Base-by-base conservation (phyloP, 64 coral and sea anemone species). In the Pocillopora verrucosa region DNA sequence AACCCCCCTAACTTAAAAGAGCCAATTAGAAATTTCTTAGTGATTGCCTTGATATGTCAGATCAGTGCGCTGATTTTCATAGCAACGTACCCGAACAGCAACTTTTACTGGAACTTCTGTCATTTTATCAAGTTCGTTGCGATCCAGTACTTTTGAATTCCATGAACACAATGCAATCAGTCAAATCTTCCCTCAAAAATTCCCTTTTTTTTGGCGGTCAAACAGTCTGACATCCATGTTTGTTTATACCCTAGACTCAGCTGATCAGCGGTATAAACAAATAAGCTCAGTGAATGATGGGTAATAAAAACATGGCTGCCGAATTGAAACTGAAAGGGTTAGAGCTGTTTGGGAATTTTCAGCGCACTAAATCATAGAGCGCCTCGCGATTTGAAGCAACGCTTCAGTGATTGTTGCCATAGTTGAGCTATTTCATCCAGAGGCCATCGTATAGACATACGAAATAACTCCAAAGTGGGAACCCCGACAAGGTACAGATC, bases 21-120 rank as follows among this genome's bases (percentile, higher is more conserved):
- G 41, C 41, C 41, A 51, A 7, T 51, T 51, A 4, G 7, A 51
- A 51, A 51, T 3, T 51, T 51, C 41, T 51, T 51, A 7, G 41
- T 51, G 3, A 51, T 51, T 51, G 41, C 41, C 41, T 51, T 0
- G 41, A 51, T 51, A 51, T 51, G 41, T 51, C 41, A 51, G 41
- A 51, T 51, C 7, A 51, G 41, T 51, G 41, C 41, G 41, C 41
- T 7, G 41, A 51, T 51, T 51, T 51, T 51, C 41, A 51, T 3
- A 51, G 41, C 41, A 51, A 78, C 93, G 82, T 74, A 98, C 96
- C 79, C 96, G 64, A 57, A 98, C 96, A 75, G 96, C 96, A 74
- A 98, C 96, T 86, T 90, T 86, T 16, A 98, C 89, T 60, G 96
- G 96, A 73, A 98, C 96, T 59, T 98, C 96, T 16, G 57, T 78